Conservation (phyloP, 1,140 invertebrate genomes). For the Cyclina sinensis region DNA sequence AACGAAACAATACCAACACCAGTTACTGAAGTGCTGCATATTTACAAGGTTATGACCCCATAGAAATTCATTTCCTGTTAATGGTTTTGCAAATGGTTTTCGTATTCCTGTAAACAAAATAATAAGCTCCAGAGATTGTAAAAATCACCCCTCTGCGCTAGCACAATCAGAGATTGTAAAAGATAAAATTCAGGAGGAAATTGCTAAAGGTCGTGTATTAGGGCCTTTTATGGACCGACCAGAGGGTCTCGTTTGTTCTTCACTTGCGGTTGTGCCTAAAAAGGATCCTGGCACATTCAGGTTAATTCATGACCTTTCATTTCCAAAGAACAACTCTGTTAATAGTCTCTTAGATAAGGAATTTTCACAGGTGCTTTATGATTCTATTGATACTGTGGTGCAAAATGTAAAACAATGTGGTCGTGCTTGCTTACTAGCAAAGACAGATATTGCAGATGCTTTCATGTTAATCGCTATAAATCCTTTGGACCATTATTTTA, state of each 20-base stretch:
- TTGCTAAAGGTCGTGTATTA: neutral
- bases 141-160: conserved; percentile 27
- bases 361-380: conserved; percentile 20
- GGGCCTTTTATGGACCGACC: neutral
- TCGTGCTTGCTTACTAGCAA: neutral
- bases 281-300: neutral
- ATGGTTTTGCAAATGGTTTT: neutral
- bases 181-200: neutral
- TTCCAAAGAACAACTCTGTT: neutral
- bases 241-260: conserved; percentile 16
- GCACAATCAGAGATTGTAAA: neutral
- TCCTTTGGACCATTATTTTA: neutral
- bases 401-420: conserved; percentile 12
- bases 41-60: neutral
- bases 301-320: conserved; percentile 45
- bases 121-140: too few relatives aligned
- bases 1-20: neutral
- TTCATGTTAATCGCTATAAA: neutral
- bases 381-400: conserved; percentile 45
- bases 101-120: neutral
- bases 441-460: neutral
- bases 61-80: neutral
- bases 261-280: conserved; percentile 31
- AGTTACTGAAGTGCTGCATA: neutral
- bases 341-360: conserved; percentile 39